Evolutionary conservation across 2,888 invertebrate species (phyloP), one percentile per base, ranked within the genome.

Genomic region (Parasteatoda lunata): DNA sequence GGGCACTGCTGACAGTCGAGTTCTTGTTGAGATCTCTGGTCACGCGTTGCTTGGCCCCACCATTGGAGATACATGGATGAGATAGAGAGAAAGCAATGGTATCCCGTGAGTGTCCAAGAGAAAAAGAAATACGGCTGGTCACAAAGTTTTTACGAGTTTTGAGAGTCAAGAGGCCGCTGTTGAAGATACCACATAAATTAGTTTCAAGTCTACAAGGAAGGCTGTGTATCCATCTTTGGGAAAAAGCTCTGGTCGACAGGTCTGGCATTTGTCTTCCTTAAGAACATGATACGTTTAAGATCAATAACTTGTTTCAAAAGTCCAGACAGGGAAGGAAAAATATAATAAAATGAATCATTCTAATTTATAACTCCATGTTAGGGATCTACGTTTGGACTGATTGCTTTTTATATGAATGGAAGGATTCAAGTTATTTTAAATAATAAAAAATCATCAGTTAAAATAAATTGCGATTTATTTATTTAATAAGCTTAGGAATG

Each of bases 121-220:
- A 72, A 79, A 70, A 79, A 85, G 79, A 85, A 79, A 75, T 85
- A 85, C 84, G 79, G 79, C 59, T 75, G 45, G 65, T n/a, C 49
- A 51, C 75, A 49, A 52, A 66, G 65, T 79, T 85, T 85, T 85
- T 85, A 85, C 79, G 84, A 82, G 30, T 30, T 30, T 71, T 69
- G 52, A 54, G 51, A 49, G 69, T 52, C 68, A 69, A 76, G 54
- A 75, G 75, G 75, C 78, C 65, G 78, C 71, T 73, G 45, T 65
- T 65, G 71, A 59, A 72, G 77, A 84, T 84, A 77, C 77, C 51
- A 66, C 59, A 72, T 75, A 79, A 85, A 85, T 69, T 85, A 72
- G 69, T 69, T 69, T 15, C 76, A 47, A 65, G 78, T 73, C 84
- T 64, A 47, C 13, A 45, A 64, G 45, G 65, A 66, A 66, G 72